Conservation (phyloP, 2,797 vertebrate species). For the Discoglossus pictus region DNA sequence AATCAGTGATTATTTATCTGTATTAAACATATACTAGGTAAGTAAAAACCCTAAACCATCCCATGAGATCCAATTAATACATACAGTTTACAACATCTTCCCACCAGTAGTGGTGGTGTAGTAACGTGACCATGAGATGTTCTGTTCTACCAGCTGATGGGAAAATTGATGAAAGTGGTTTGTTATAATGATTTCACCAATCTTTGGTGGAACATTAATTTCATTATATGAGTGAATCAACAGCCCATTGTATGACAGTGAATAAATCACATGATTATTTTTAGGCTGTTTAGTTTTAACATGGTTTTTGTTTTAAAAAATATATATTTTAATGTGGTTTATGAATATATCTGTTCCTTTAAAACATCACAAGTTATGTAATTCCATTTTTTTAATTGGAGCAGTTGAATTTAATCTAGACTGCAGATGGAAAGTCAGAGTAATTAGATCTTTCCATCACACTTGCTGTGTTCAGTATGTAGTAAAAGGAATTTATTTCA, state of each 20-base stretch:
- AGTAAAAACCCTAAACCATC: no score
- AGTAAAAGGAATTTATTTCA: slow-evolving; percentile 38
- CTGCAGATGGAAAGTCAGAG: slow-evolving; percentile 10
- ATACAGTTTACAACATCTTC: no score
- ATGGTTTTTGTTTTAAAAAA: not conserved
- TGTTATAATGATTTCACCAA: no score
- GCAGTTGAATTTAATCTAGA: slow-evolving; percentile 28
- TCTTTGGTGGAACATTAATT: no score
- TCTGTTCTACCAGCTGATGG: no score
- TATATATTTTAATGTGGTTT: slow-evolving; percentile 1
- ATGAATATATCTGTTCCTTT: slow-evolving; percentile 10
- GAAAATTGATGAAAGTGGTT: no score
- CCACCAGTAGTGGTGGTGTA: no score
- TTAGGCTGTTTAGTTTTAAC: slow-evolving; percentile 15
- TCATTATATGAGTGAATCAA: slow-evolving; percentile 19
- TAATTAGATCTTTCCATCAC: slow-evolving; percentile 19
- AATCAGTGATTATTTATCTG: no score
- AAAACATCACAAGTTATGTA: slow-evolving; percentile 19
- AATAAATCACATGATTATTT: slow-evolving; percentile 22
- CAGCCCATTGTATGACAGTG: slow-evolving; percentile 6
- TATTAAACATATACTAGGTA: no score
- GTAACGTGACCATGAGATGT: no score
- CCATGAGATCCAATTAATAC: no score
- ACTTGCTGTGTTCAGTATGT: slow-evolving; percentile 21
- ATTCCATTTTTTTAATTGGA: slow-evolving; percentile 25